Base-by-base conservation (phyloP, 2,888 invertebrate genomes). In the Hartigia nigra region DNA sequence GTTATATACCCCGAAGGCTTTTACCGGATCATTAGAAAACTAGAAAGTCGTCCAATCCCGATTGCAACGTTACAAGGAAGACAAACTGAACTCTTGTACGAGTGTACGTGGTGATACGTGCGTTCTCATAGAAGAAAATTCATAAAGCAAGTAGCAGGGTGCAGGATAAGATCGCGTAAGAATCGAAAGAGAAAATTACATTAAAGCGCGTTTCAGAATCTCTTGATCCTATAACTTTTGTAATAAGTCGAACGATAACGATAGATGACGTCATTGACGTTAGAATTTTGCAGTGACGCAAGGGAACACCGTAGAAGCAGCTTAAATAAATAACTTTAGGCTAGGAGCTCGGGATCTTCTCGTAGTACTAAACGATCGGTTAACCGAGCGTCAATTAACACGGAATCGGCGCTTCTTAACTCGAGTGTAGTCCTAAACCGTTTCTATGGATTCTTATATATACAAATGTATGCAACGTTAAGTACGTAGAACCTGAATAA, bases 351-450 rank as follows among this genome's bases (percentile, higher is more conserved):
- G 39, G 14, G 2, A 55, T 23, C 39, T 55, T 34, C 34, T 34
- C 23, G 23, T 55, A 9, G 39, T 55, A n/a, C n/a, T n/a, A 55
- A 55, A 55, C 23, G 23, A 31, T 36, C 79, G 79, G 77, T 83
- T 84, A 83, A 84, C 81, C 80, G 76, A 77, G 14, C 74, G 79
- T 76, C 78, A 84, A 84, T 84, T 84, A 82, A 79, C 78, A 81
- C 79, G 80, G 80, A 81, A 81, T 83, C 80, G 78, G 80, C 80
- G 80, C 80, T 81, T 80, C 80, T 82, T 80, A 80, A 78, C 77
- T 72, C 76, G 70, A 70, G 12, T 3, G 55, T 55, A 35, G 77
- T 76, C 32, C 70, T 12, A 36, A 36, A 12, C 39, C 55, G 76
- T 12, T 74, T 36, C 32, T 76, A 76, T 69, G 77, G 74, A 69